These are phyloP conservation scores for Oncorhynchus keta DNA, from an alignment of 2,113 vertebrate genomes.

Conservation along the genomic window DNA sequence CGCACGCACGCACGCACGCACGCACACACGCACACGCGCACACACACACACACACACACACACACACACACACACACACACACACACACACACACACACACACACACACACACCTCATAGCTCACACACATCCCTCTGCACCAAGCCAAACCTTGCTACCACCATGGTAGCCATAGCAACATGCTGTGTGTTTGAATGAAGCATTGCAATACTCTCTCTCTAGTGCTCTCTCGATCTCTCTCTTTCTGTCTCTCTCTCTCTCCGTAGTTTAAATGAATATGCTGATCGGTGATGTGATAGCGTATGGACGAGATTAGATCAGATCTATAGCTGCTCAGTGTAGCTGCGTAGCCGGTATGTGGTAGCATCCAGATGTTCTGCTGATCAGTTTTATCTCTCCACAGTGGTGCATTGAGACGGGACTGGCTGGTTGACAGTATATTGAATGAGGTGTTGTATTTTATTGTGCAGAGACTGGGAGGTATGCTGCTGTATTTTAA, in stretches of 20 bases:
- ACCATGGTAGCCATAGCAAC: slow-evolving; percentile 79
- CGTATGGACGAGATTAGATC: slow-evolving; percentile 50
- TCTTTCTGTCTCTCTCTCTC: slow-evolving; percentile 40
- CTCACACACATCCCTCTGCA: slow-evolving; percentile 58
- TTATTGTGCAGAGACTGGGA: neutral
- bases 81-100: neutral
- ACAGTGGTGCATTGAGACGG: slow-evolving; percentile 47
- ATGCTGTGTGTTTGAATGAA: slow-evolving; percentile 79
- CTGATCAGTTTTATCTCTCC: slow-evolving; percentile 23
- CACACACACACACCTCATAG: neutral
- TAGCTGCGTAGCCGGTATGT: slow-evolving; percentile 43
- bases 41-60: too few species aligned
- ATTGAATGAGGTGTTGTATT: neutral
- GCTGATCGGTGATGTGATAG: slow-evolving; percentile 48
- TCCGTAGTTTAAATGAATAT: slow-evolving; percentile 50
- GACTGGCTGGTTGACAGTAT: slow-evolving; percentile 20
- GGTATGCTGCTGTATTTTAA: neutral
- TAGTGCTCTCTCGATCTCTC: slow-evolving; percentile 35
- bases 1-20: too few species aligned
- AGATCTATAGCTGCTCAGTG: slow-evolving; percentile 45
- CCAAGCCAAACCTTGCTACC: slow-evolving; percentile 72
- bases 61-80: too few species aligned
- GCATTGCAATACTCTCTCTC: slow-evolving; percentile 69
- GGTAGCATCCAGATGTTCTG: slow-evolving; percentile 40
- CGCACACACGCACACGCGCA: too few species aligned